Base-by-base conservation (phyloP, 2,888 invertebrate genomes). In the Cerastis leucographa region DNA sequence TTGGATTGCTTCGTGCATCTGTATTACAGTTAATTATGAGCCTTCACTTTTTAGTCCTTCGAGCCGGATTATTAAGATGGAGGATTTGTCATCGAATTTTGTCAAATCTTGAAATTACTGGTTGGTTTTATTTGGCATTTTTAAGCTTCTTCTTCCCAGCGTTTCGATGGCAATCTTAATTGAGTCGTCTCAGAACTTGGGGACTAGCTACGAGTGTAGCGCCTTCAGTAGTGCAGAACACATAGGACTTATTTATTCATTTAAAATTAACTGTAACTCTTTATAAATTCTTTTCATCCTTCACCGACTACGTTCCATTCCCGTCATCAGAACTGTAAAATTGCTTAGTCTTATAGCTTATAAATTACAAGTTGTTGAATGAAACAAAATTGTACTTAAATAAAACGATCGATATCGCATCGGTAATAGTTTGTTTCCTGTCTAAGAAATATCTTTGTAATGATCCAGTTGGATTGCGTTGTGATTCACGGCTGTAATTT, bases 361-460 rank as follows among this genome's bases (percentile, higher is more conserved):
- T 76, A 80, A 83, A 83, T 85, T 80, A 76, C 76, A 74, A 86
- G 78, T 73, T 83, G 75, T 85, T 80, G 85, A 86, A 83, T 74
- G 85, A 80, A 83, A 85, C 85, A 87, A 87, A 83, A 87, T 68
- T 82, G 79, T 81, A 83, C 74, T 83, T 86, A 88, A 87, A 85
- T 88, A 87, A 89, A 89, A 88, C 85, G 88, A 84, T 85, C 85
- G 85, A 87, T 85, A 85, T 81, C 85, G 78, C 76, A 82, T 80
- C 78, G 73, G 83, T 89, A 89, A 90, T 89, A 82, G 78, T 89
- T 81, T 79, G 84, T 83, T 90, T 90, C 90, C 89, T 88, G 90
- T 65, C 81, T 73, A 80, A 86, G 83, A 88, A 83, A 88, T 88
- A 88, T 81, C 83, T 87, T 78, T 67, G 83, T 83, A 87, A 82